These are phyloP conservation scores for Pipistrellus pipistrellus DNA, from an alignment of 2,797 vertebrate genomes.

Conservation along the genomic window DNA sequence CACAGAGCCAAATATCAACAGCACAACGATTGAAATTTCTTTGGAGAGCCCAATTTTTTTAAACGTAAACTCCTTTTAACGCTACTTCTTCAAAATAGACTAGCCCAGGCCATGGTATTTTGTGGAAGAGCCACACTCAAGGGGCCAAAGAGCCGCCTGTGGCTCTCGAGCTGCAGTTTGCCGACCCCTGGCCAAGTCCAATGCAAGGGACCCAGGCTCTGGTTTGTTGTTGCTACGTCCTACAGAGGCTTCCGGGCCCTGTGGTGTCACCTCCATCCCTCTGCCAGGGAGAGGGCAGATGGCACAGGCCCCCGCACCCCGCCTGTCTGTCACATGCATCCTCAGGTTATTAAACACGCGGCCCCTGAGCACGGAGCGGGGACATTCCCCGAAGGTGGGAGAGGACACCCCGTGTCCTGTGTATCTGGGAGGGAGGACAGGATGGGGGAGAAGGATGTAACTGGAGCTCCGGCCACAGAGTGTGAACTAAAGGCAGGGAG, in stretches of 20 bases:
- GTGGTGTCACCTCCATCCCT: neutral
- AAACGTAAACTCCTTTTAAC: too few relatives aligned
- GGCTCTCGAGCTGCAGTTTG: too few relatives aligned
- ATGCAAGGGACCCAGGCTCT: neutral
- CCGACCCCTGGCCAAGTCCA: neutral
- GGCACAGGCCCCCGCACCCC: neutral
- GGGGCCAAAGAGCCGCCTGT: too few relatives aligned
- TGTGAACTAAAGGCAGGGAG: neutral
- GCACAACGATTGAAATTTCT: too few relatives aligned
- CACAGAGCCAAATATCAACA: too few relatives aligned
- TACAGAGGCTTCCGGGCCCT: neutral
- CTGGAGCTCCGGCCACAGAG: too few relatives aligned
- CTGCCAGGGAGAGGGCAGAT: neutral
- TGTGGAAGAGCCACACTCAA: too few relatives aligned
- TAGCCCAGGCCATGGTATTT: too few relatives aligned
- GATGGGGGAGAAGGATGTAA: too few relatives aligned
- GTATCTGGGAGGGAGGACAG: neutral
- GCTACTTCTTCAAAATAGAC: too few relatives aligned
- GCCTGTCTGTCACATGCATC: neutral
- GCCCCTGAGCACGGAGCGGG: neutral
- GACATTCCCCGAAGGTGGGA: neutral
- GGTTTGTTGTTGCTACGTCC: neutral
- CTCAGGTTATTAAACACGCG: rapidly evolving
- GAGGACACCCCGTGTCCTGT: neutral
- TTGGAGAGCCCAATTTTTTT: too few relatives aligned